These are phyloP conservation scores for Trichogramma pretiosum DNA, from an alignment of 1,140 invertebrate genomes.

Conservation along the genomic window DNA sequence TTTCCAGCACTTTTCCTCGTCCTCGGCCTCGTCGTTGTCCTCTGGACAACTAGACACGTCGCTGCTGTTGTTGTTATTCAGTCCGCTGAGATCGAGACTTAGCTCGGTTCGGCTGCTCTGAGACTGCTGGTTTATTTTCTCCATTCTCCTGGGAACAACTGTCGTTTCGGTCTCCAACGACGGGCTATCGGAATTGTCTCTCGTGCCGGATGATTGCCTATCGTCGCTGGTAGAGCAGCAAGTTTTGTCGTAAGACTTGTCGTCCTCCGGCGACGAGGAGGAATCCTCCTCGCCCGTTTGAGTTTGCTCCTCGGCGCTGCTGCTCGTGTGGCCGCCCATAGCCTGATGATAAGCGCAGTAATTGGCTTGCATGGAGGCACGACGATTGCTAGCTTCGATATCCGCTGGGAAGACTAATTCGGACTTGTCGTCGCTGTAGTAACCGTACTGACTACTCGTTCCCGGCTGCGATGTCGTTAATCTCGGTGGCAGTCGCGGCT, in stretches of 20 bases:
- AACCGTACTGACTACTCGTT: slow-evolving; percentile 19
- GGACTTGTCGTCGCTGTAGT: slow-evolving; percentile 29
- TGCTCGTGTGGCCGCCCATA: not conserved
- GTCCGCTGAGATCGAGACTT: slow-evolving; percentile 36
- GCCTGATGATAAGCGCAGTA: not conserved
- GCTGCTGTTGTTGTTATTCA: slow-evolving; percentile 36
- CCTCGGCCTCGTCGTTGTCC: slow-evolving; percentile 41
- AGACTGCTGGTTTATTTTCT: slow-evolving; percentile 19
- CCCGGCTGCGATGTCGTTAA: not conserved
- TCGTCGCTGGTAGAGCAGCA: slow-evolving; percentile 1
- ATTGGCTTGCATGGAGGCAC: no score
- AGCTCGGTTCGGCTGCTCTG: slow-evolving; percentile 32
- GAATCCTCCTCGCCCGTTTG: slow-evolving; percentile 4
- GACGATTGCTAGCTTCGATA: slow-evolving; percentile 17
- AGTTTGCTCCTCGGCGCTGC: not conserved
- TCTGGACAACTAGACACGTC: slow-evolving; percentile 36
- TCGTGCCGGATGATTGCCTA: not conserved
- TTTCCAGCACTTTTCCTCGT: slow-evolving; percentile 49
- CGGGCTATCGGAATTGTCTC: slow-evolving; percentile 16
- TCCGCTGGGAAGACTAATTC: slow-evolving; percentile 25
- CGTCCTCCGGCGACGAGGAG: not conserved
- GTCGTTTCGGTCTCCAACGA: slow-evolving; percentile 15
- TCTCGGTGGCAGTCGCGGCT: not conserved
- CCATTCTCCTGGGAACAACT: slow-evolving; percentile 7
- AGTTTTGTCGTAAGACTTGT: slow-evolving; percentile 4